Conservation (phyloP, 2,888 invertebrate species). For the Eupithecia insigniata region DNA sequence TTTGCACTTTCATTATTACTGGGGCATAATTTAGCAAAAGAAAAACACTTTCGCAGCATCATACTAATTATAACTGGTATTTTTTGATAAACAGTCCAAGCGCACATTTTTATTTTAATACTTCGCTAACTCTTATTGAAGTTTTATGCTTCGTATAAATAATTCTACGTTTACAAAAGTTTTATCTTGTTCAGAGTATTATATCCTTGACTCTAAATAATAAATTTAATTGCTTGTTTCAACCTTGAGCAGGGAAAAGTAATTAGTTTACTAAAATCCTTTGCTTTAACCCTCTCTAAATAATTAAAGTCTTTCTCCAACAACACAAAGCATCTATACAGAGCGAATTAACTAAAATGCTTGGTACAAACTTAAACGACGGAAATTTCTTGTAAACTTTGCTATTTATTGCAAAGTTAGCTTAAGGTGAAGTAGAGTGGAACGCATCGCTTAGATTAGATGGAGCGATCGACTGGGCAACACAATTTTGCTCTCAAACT, state of each 20-base stretch:
- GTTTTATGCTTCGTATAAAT: too few species aligned
- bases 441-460: constrained; percentile 33
- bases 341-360: constrained; percentile 29
- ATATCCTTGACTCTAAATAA: neutral
- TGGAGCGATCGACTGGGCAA: constrained; percentile 36
- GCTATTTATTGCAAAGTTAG: constrained; percentile 11
- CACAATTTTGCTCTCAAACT: constrained; percentile 28
- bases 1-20: too few species aligned
- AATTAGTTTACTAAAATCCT: constrained; percentile 5
- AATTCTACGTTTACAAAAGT: too few species aligned
- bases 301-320: constrained; percentile 25
- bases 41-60: too few species aligned
- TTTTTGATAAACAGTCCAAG: too few species aligned
- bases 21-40: too few species aligned
- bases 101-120: too few species aligned
- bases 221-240: neutral
- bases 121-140: too few species aligned
- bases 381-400: constrained; percentile 32
- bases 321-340: constrained; percentile 20
- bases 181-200: neutral
- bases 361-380: constrained; percentile 30
- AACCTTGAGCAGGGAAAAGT: neutral
- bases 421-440: constrained; percentile 25
- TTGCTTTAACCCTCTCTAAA: neutral
- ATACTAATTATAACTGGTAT: too few species aligned